A percentile compares a stretch with the other conserved stretches of the same genome.
Conservation (phyloP, 1,140 invertebrate species). For the Aphelenchoides fujianensis region DNA sequence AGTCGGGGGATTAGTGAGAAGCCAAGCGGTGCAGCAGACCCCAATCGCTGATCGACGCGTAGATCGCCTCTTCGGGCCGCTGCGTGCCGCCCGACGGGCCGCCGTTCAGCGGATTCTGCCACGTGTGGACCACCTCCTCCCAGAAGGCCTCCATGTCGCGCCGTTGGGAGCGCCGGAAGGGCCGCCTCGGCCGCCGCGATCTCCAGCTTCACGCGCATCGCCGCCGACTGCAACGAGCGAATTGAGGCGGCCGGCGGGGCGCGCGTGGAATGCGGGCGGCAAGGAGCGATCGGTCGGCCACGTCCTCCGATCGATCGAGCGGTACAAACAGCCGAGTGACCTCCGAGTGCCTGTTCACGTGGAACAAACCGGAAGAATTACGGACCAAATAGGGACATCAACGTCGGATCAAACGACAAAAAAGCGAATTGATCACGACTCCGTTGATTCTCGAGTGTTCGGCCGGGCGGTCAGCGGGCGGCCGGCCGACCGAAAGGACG, state of each 20-base stretch:
- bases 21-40: neutral
- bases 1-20: too few relatives aligned
- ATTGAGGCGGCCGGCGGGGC: neutral
- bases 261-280: neutral
- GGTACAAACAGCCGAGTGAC: too few relatives aligned
- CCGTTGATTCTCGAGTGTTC: too few relatives aligned
- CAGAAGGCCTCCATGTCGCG: constrained; percentile 3
- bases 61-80: constrained; percentile 25
- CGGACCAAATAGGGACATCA: too few relatives aligned
- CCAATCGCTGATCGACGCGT: constrained; percentile 4
- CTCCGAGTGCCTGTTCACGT: too few relatives aligned
- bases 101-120: constrained; percentile 8
- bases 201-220: neutral
- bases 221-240: neutral
- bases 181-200: neutral
- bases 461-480: too few relatives aligned
- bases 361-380: too few relatives aligned
- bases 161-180: neutral
- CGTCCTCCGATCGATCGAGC: too few relatives aligned
- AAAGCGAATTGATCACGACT: too few relatives aligned
- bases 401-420: too few relatives aligned
- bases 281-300: neutral
- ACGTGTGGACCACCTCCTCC: neutral
- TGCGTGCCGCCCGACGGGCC: neutral
- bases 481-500: too few relatives aligned